Evolutionary conservation across 2,797 vertebrate genomes (phyloP).

Genomic region (Notoglanidium macrostoma): DNA sequence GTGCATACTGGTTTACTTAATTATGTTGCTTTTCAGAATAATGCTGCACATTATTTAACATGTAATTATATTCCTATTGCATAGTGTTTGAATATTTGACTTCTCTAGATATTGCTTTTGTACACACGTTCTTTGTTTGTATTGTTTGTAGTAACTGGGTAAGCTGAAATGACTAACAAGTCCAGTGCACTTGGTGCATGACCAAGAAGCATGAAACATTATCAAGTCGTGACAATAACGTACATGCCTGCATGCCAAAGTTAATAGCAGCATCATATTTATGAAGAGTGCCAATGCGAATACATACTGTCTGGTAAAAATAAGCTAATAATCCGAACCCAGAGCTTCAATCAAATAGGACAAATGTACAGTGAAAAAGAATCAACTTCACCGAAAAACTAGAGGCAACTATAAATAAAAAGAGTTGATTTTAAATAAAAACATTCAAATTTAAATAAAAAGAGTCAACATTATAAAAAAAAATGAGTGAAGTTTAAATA

Average conservation of each 20-base stretch:
- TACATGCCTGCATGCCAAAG: neutral
- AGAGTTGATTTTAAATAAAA: neutral
- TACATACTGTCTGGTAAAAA: neutral
- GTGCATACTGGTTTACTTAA: neutral
- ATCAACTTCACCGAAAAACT: neutral
- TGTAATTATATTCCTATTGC: neutral
- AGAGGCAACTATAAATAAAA: neutral
- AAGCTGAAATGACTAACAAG: neutral
- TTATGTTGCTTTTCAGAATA: neutral
- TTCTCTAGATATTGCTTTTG: neutral
- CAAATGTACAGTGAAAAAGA: neutral
- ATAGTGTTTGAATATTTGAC: neutral
- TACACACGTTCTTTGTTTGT: neutral
- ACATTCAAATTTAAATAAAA: neutral
- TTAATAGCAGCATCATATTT: neutral
- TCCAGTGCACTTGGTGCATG: neutral
- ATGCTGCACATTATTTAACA: slow-evolving; percentile 1
- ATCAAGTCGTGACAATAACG: neutral
- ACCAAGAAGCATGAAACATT: neutral
- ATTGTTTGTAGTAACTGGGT: neutral
- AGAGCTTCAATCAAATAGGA: neutral
- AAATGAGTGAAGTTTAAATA: neutral
- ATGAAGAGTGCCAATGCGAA: neutral
- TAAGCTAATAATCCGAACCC: neutral
- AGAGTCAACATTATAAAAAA: neutral